Conservation (phyloP, 2,888 invertebrate genomes). For the Thecophora atra region DNA sequence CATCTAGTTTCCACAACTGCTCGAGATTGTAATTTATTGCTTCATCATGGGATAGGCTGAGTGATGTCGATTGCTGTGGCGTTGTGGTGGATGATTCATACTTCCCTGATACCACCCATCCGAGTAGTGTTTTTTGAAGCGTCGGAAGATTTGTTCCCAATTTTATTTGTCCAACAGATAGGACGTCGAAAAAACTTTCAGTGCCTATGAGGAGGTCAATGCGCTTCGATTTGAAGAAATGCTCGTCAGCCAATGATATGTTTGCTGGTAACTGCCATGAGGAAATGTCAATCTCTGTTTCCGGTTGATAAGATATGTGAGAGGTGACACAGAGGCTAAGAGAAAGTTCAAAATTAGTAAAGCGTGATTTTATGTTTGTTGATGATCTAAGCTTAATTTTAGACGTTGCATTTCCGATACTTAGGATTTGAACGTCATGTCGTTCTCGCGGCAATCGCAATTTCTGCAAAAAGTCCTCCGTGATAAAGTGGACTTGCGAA, state of each 20-base stretch:
- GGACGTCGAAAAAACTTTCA: conserved; percentile 38
- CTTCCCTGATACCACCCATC: background rate
- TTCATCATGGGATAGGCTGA: no score
- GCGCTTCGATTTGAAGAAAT: conserved; percentile 29
- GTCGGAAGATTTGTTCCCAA: no score
- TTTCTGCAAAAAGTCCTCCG: conserved; percentile 39
- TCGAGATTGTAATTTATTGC: background rate
- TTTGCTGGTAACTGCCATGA: no score
- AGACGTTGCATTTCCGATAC: no score
- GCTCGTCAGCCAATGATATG: no score
- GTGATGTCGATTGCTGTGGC: background rate
- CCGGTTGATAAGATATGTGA: no score
- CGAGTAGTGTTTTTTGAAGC: no score
- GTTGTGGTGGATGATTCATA: background rate
- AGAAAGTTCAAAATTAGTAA: no score
- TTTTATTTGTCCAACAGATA: conserved; percentile 44
- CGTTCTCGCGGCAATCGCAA: conserved; percentile 33
- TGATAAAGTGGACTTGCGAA: conserved; percentile 40
- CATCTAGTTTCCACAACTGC: conserved; percentile 1
- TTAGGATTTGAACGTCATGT: no score
- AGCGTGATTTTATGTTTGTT: no score
- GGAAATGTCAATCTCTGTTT: no score
- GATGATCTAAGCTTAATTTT: no score
- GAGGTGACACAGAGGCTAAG: conserved; percentile 35
- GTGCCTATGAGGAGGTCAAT: conserved; percentile 44